Evolutionary conservation across 2,888 invertebrate genomes (phyloP).

Genomic region (Parthenolecanium corni): DNA sequence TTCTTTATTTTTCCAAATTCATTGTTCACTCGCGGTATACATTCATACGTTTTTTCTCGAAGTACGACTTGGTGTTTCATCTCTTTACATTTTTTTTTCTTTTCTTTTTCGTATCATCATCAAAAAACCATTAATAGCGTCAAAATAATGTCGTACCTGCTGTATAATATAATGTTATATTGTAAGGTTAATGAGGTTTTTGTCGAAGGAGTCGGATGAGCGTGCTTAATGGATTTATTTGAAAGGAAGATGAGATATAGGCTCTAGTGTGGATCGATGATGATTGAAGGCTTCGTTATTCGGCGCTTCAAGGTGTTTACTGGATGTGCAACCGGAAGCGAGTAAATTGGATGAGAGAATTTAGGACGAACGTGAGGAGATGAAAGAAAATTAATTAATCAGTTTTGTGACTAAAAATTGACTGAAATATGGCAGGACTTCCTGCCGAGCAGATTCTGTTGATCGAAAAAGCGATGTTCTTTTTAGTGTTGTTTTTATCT

Average conservation of each 20-base stretch:
- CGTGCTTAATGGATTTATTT: slow-evolving; percentile 16
- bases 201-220: slow-evolving; percentile 2
- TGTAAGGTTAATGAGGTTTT: slow-evolving; percentile 21
- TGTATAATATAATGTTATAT: slow-evolving; percentile 20
- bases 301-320: not conserved
- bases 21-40: no score
- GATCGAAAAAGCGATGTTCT: no score
- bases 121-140: slow-evolving; percentile 20
- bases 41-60: no score
- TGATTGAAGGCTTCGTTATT: not conserved
- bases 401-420: not conserved
- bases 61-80: no score
- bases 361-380: no score
- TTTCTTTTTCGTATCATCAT: not conserved
- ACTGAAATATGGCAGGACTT: not conserved
- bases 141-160: no score
- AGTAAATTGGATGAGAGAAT: not conserved
- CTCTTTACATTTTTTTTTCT: no score
- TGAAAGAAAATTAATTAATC: not conserved
- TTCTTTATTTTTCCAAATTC: no score
- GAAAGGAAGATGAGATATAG: not conserved
- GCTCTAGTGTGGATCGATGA: not conserved
- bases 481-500: no score
- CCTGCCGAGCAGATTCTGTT: no score
- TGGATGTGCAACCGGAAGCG: no score